Evolutionary conservation across 2,888 invertebrate species (phyloP), one percentile per base, ranked within the genome.

Genomic region (Hemaris fuciformis): DNA sequence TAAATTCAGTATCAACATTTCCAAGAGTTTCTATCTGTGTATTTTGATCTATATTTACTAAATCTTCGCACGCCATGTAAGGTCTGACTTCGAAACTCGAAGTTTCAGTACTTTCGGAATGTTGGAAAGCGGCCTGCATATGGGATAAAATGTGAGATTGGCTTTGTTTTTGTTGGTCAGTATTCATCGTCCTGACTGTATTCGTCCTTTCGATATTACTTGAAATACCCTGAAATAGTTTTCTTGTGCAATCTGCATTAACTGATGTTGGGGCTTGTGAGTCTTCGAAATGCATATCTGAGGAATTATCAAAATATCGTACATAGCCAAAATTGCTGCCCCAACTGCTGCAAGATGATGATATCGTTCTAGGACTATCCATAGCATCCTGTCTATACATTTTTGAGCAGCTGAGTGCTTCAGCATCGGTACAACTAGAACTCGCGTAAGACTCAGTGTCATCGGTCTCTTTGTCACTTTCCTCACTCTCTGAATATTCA

Each of bases 31-130:
- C 86, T 45, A 95, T 91, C 79, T 91, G 92, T 8, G 91, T 91
- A 79, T 94, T 93, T 74, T 94, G 94, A 76, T 94, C 94, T 75
- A 95, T 92, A 81, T 94, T 94, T 10, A 94, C 93, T 66, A 96
- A 85, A 89, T 96, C 94, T 81, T 96, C 95, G 77, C 95, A 95
- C 8, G 95, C 95, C 85, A 94, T 93, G 69, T 94, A 94, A 18
- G 93, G 80, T 27, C 93, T 87, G 22, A 87, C 90, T 71, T 93
- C 93, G 71, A 94, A 94, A 71, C 94, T 94, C 53, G 94, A 94
- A 74, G 93, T 91, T 71, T 94, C 94, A 18, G 93, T 93, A 68
- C 91, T 93, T 80, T 94, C 94, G 65, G 95, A 95, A 82, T 93
- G 93, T 84, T 94, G 94, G 75, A 80, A 76, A 71, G 78, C 70